These are phyloP conservation scores for Girardinus metallicus DNA, from an alignment of 2,797 vertebrate species.

Conservation along the genomic window DNA sequence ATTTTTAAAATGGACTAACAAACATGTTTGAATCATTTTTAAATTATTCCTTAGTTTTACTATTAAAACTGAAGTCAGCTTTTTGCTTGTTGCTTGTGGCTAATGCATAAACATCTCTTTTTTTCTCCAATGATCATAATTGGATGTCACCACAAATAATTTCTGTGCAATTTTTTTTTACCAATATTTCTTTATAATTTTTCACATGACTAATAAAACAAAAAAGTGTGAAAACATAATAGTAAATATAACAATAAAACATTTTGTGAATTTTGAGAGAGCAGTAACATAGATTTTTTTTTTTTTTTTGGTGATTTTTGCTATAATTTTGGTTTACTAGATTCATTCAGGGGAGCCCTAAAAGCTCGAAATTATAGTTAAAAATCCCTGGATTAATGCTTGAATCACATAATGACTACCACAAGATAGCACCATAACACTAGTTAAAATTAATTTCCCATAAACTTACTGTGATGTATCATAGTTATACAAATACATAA, in stretches of 20 bases:
- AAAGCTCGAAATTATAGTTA: background rate
- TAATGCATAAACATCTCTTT: background rate
- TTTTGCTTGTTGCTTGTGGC: background rate
- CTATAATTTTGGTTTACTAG: background rate
- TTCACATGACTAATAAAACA: background rate
- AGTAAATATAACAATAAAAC: background rate
- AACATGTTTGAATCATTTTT: background rate
- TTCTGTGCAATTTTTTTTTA: background rate
- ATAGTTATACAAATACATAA: background rate
- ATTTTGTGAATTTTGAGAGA: background rate
- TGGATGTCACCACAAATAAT: background rate
- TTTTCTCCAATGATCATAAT: background rate
- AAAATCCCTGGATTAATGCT: background rate
- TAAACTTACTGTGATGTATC: background rate
- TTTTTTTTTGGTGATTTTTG: background rate
- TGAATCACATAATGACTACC: slow-evolving; percentile 2
- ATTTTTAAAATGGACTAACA: background rate
- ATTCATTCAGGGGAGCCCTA: background rate
- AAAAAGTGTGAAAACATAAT: background rate
- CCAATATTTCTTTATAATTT: background rate
- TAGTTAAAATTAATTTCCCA: background rate
- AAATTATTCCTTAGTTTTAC: background rate
- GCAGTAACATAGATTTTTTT: background rate
- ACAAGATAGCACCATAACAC: slow-evolving; percentile 12
- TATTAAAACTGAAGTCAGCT: background rate